Conservation (phyloP, 2,888 invertebrate species). For the Cephus pygmeus region DNA sequence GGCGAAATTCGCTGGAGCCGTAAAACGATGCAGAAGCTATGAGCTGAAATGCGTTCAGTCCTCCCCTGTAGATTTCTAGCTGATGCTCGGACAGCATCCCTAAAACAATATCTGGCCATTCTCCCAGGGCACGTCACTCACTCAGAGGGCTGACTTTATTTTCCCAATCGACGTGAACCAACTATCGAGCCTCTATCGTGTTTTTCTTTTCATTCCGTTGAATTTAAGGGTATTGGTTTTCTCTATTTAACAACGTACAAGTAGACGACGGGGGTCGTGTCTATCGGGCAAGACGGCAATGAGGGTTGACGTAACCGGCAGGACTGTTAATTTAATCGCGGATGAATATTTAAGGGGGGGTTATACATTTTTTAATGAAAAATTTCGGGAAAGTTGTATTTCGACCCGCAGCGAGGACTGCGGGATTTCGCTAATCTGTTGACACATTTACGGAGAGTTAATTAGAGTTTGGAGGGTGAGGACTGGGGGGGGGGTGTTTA, state of each 20-base stretch:
- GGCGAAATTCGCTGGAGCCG: conserved; percentile 27
- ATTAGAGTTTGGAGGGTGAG: conserved; percentile 35
- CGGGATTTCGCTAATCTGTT: conserved; percentile 48
- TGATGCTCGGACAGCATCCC: conserved; percentile 36
- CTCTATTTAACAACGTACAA: too few relatives aligned
- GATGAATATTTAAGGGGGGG: conserved; percentile 35
- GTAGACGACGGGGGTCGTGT: too few relatives aligned
- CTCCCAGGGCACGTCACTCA: neutral
- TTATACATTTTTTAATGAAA: conserved; percentile 40
- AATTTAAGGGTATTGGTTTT: too few relatives aligned
- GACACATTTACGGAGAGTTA: conserved; percentile 47
- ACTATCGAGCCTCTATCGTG: too few relatives aligned
- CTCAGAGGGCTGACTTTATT: too few relatives aligned
- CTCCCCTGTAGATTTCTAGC: conserved; percentile 33
- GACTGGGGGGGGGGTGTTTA: neutral
- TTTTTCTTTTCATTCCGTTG: too few relatives aligned
- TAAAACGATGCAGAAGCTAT: conserved; percentile 22
- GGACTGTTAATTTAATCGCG: neutral
- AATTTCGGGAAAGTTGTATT: conserved; percentile 24
- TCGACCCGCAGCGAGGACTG: conserved; percentile 12
- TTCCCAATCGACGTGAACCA: too few relatives aligned
- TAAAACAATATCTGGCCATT: conserved; percentile 35
- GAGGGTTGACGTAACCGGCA: conserved; percentile 10
- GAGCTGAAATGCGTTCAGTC: conserved; percentile 24
- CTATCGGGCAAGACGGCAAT: conserved; percentile 14